Percentiles rank a stretch among this genome's conserved stretches.
Evolutionary conservation across 2,888 invertebrate genomes (phyloP).

Genomic region (Cordilura impudica): DNA sequence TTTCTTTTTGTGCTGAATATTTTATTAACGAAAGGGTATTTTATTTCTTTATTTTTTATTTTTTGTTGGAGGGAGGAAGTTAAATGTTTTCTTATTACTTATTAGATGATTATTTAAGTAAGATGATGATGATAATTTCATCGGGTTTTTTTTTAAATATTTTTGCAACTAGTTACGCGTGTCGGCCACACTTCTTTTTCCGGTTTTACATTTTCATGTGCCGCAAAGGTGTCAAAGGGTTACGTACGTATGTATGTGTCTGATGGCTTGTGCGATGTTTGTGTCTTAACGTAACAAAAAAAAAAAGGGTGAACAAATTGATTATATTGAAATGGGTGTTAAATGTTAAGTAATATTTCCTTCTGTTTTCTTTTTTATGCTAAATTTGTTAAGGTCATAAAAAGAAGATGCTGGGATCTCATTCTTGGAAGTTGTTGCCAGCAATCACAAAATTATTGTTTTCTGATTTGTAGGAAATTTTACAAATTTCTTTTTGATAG

Average conservation of each 20-base stretch:
- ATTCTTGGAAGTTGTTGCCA: too few relatives aligned
- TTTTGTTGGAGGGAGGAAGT: conserved; percentile 45
- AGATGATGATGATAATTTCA: conserved; percentile 36
- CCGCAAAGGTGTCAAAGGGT: conserved; percentile 59
- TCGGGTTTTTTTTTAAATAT: conserved; percentile 6
- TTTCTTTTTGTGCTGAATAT: conserved; percentile 15
- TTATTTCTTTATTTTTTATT: conserved; percentile 20
- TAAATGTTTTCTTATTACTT: conserved; percentile 57
- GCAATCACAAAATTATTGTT: too few relatives aligned
- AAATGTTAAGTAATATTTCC: conserved; percentile 71
- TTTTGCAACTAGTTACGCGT: conserved; percentile 67
- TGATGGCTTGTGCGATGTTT: not conserved
- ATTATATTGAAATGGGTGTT: conserved; percentile 65
- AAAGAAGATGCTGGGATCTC: conserved; percentile 23
- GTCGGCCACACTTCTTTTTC: conserved; percentile 68
- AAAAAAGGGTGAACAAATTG: conserved; percentile 52
- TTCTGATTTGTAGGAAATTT: too few relatives aligned
- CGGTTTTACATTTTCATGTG: conserved; percentile 34
- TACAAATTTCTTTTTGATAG: too few relatives aligned
- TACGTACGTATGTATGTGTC: conserved; percentile 15
- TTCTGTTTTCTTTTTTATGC: conserved; percentile 58
- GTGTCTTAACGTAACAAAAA: not conserved
- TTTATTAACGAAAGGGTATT: not conserved
- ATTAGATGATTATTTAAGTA: conserved; percentile 58
- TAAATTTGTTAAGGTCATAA: conserved; percentile 61